Base-by-base conservation (phyloP, 2,888 invertebrate species). In the Tanaodytes sp. region DNA sequence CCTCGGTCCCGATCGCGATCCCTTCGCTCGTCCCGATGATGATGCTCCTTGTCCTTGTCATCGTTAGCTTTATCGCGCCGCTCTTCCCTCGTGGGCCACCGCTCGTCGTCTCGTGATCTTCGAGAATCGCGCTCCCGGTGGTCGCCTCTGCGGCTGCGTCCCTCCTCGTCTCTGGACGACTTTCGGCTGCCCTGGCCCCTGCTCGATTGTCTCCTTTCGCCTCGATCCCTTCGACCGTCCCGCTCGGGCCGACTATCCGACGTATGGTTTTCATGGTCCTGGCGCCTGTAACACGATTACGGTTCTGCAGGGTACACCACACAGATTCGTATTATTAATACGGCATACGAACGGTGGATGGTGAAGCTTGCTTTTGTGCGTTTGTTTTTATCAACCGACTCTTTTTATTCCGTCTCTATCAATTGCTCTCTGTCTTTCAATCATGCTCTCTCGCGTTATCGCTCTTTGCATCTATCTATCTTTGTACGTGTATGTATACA, bases 211-310 rank as follows among this genome's bases (percentile, higher is more conserved):
- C 77, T 30, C 79, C 80, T 42, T 67, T 71, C 62, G 72, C 8
- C 19, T 78, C 73, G 65, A 15, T 80, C 79, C 23, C 74, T 70
- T 48, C 78, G 36, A 11, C 8, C 75, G 48, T 78, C 82, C 33
- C 77, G 76, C 3, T 81, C 82, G 8, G 2, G 2, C 23, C 79
- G 81, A 19, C 78, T 73, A 70, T 72, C 79, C 49, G 79, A 74
- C 49, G 81, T 71, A 58, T 79, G 76, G 61, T 78, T 79, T 54
- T 82, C 83, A 73, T 79, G 75, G 71, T 82, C 82, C 75, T 78
- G 58, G 80, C 80, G 80, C 83, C 84, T 85, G 84, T 84, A 84
- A 85, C 83, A 85, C 78, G 81, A 84, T 84, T 85, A 85, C 82
- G 82, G 63, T 83, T 84, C 84, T 85, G 84, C 84, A 84, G 84